These are phyloP conservation scores for Echinometra lucunter DNA, from an alignment of 53 echinoderm and acorn worm genomes.

Conservation along the genomic window DNA sequence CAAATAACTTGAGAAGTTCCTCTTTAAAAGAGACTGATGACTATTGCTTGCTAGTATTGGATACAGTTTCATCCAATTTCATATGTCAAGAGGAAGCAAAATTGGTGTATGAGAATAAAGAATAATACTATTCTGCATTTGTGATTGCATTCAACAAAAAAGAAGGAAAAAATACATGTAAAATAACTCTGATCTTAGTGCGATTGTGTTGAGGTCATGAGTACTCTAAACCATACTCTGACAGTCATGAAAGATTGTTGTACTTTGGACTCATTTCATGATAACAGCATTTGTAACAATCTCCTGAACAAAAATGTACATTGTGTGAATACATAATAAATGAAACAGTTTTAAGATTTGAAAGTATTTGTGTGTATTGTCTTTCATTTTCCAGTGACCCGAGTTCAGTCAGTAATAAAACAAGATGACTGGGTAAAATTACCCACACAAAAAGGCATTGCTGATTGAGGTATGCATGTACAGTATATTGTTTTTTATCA, in stretches of 20 bases:
- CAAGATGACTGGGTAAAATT: too few relatives aligned
- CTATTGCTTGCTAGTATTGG: too few relatives aligned
- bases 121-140: too few relatives aligned
- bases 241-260: neutral
- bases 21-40: too few relatives aligned
- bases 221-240: neutral
- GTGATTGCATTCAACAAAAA: too few relatives aligned
- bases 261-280: neutral
- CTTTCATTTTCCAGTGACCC: neutral
- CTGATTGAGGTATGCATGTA: neutral
- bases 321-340: slow-evolving; percentile 25
- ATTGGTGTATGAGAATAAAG: too few relatives aligned
- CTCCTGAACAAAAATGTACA: neutral
- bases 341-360: slow-evolving; percentile 20
- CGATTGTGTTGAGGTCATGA: neutral
- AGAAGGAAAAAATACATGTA: too few relatives aligned
- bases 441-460: neutral
- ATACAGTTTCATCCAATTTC: too few relatives aligned
- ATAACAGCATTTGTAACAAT: neutral
- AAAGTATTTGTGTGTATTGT: neutral
- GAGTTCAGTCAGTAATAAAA: neutral
- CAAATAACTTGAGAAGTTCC: too few relatives aligned
- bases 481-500: neutral
- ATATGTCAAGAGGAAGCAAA: too few relatives aligned
- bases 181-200: neutral